phyloP scores from a whole-genome alignment of 2,888 invertebrate genomes.

The Junonia oenone region DNA sequence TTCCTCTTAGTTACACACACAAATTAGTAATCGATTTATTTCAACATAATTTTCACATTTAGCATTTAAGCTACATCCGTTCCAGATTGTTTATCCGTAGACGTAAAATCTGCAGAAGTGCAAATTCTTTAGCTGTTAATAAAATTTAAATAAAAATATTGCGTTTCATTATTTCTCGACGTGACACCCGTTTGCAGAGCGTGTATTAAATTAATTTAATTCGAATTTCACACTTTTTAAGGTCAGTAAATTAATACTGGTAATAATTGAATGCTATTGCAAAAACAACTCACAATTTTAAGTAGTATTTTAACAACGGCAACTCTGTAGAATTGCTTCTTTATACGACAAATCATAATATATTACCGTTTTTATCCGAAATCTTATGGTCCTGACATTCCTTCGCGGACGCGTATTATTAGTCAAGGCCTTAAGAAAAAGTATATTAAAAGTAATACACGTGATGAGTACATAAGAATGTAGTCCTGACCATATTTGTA shows the following conservation, averaged over 20 bases:
- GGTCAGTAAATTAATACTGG: conserved; percentile 18
- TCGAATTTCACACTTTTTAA: conserved; percentile 26
- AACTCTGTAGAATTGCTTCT: conserved; percentile 2
- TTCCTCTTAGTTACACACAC: background rate
- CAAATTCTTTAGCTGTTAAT: conserved; percentile 12
- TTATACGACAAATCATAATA: conserved; percentile 5
- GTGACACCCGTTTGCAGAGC: conserved; percentile 17
- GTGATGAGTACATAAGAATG: background rate
- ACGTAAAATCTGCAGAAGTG: conserved; percentile 13
- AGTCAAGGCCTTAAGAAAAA: conserved; percentile 1
- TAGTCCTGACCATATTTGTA: background rate
- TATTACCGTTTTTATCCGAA: conserved; percentile 7
- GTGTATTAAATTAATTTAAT: conserved; percentile 20
- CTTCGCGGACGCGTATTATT: background rate
- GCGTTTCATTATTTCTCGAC: conserved; percentile 14
- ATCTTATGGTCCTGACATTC: background rate
- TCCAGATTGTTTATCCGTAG: conserved; percentile 11
- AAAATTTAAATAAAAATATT: conserved; percentile 15
- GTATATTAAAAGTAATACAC: background rate
- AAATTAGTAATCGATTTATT: conserved; percentile 11
- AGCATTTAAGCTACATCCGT: conserved; percentile 14
- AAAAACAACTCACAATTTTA: background rate
- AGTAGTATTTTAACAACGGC: conserved; percentile 1
- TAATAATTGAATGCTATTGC: conserved; percentile 11
- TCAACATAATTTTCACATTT: conserved; percentile 10